These are phyloP conservation scores for Ctenosaura bakeri DNA, from an alignment of 2,797 vertebrate species.

Conservation along the genomic window DNA sequence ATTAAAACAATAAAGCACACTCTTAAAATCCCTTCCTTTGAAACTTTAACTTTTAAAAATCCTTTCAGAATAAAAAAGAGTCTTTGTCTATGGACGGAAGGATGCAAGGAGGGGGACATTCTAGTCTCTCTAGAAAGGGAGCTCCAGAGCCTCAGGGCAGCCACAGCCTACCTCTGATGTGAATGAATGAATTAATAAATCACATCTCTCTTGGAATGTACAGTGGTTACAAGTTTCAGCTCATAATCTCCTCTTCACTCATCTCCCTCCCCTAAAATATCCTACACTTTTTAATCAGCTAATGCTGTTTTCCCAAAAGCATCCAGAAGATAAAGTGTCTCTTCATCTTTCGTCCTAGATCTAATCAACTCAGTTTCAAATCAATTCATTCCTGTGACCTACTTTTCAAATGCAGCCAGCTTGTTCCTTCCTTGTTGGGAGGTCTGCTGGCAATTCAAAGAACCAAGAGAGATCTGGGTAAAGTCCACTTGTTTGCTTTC, in stretches of 20 bases:
- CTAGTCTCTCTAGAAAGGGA: no score
- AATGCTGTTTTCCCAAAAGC: slow-evolving; percentile 77
- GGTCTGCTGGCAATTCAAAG: slow-evolving; percentile 53
- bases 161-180: no score
- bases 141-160: no score
- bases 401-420: slow-evolving; percentile 71
- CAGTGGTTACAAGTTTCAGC: slow-evolving; percentile 43
- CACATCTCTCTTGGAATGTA: slow-evolving; percentile 21
- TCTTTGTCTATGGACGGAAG: no score
- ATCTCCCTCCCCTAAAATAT: slow-evolving; percentile 3
- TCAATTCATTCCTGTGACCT: slow-evolving; percentile 69
- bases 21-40: no score
- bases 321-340: slow-evolving; percentile 67
- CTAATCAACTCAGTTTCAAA: slow-evolving; percentile 75
- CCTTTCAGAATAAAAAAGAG: no score
- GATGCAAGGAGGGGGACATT: no score
- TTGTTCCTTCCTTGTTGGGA: slow-evolving; percentile 58
- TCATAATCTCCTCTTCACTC: slow-evolving; percentile 42
- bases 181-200: background rate
- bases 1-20: no score
- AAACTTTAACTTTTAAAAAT: no score
- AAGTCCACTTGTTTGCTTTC: background rate
- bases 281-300: slow-evolving; percentile 61
- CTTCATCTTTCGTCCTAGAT: slow-evolving; percentile 75
- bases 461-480: slow-evolving; percentile 52